Conservation (phyloP, 2,113 vertebrate species). For the Mionectes macconnelli region DNA sequence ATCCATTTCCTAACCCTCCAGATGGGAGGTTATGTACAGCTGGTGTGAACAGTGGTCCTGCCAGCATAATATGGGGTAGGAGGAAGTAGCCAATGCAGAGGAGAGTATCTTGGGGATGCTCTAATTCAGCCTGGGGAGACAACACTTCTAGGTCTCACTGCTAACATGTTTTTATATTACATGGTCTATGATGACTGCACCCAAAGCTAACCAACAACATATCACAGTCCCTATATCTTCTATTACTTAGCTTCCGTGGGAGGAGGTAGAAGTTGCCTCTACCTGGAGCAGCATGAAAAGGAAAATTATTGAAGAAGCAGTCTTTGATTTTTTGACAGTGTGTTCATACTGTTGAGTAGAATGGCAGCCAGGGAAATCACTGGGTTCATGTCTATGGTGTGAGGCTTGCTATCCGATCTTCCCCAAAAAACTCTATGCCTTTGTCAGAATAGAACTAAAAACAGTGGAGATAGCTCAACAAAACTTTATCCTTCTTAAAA, state of each 20-base stretch:
- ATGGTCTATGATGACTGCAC: neutral
- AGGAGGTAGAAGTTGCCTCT: neutral
- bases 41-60: neutral
- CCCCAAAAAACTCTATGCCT: neutral
- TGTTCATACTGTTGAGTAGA: neutral
- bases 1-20: neutral
- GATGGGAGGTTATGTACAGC: neutral
- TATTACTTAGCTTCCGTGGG: neutral
- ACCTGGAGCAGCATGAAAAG: neutral
- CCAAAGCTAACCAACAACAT: neutral
- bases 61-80: neutral
- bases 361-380: neutral
- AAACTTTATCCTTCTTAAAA: neutral
- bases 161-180: neutral
- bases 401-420: neutral
- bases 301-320: neutral
- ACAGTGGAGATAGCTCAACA: neutral
- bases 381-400: neutral
- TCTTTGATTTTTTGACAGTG: neutral
- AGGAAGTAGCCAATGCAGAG: neutral
- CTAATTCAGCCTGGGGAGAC: neutral
- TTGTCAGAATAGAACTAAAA: neutral
- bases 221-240: neutral
- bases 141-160: neutral
- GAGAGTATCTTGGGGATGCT: neutral